Percentiles rank a stretch among this genome's conserved stretches.
These are phyloP conservation scores for Stenodera caucasica DNA, from an alignment of 2,888 invertebrate species.

Conservation along the genomic window DNA sequence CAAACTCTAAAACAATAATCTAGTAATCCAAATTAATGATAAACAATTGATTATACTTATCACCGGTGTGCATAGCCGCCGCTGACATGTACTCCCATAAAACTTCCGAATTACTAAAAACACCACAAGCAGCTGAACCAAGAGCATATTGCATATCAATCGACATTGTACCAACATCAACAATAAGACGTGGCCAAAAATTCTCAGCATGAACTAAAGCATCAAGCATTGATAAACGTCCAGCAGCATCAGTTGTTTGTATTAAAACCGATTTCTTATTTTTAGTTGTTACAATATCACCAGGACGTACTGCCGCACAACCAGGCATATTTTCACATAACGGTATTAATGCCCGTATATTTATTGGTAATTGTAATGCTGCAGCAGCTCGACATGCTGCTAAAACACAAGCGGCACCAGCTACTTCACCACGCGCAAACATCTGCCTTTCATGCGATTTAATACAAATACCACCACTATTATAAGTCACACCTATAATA, in stretches of 20 bases:
- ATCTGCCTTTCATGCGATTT: no score
- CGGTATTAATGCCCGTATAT: slow-evolving; percentile 74
- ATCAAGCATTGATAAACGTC: slow-evolving; percentile 79
- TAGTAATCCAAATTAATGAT: no score
- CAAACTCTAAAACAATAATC: slow-evolving; percentile 72
- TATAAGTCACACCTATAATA: slow-evolving; percentile 49
- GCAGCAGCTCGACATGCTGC: slow-evolving; percentile 72
- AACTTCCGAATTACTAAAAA: slow-evolving; percentile 72
- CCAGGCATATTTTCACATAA: slow-evolving; percentile 81
- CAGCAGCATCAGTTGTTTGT: slow-evolving; percentile 74
- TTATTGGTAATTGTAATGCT: slow-evolving; percentile 69
- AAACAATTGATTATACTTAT: slow-evolving; percentile 54
- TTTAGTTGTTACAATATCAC: slow-evolving; percentile 74
- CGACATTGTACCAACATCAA: slow-evolving; percentile 81
- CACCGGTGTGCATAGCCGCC: slow-evolving; percentile 74
- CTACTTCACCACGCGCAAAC: slow-evolving; percentile 87
- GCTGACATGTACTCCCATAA: slow-evolving; percentile 68
- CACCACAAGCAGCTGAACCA: slow-evolving; percentile 70
- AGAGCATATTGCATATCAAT: slow-evolving; percentile 57
- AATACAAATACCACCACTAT: slow-evolving; percentile 74
- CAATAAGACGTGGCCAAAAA: slow-evolving; percentile 69
- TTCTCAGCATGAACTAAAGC: slow-evolving; percentile 76
- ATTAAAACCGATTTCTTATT: slow-evolving; percentile 77
- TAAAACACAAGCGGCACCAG: slow-evolving; percentile 78
- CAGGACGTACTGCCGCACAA: slow-evolving; percentile 75